A percentile compares a stretch with the other conserved stretches of the same genome.
phyloP scores from a whole-genome alignment of 2,797 vertebrate genomes.

The Acrossocheilus wenchowensis region DNA sequence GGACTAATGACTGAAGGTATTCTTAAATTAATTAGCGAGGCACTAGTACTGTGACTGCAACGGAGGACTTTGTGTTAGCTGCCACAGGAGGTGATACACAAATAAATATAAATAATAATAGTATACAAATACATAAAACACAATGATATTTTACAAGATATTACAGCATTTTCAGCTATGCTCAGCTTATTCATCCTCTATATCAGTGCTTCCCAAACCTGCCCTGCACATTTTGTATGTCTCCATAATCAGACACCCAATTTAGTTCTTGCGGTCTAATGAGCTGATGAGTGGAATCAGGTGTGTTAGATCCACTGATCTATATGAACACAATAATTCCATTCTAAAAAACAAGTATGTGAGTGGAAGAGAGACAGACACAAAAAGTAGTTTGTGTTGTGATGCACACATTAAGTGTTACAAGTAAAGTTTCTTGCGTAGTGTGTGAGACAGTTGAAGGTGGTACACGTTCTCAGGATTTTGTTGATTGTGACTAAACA shows the following conservation, averaged over 20 bases:
- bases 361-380: background rate
- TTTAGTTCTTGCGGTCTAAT: too few relatives aligned
- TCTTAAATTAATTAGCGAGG: background rate
- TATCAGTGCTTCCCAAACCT: too few relatives aligned
- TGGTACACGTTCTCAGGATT: slow-evolving; percentile 73
- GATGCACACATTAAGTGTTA: slow-evolving; percentile 35
- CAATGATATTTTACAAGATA: background rate
- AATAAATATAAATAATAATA: slow-evolving; percentile 15
- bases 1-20: slow-evolving; percentile 11
- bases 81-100: background rate
- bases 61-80: background rate
- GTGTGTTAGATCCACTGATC: too few relatives aligned
- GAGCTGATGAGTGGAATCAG: too few relatives aligned
- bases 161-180: background rate
- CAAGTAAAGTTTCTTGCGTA: slow-evolving; percentile 85
- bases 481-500: slow-evolving; percentile 80
- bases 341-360: background rate
- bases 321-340: background rate
- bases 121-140: background rate
- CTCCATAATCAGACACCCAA: too few relatives aligned
- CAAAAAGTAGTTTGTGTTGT: background rate
- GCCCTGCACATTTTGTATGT: too few relatives aligned
- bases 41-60: background rate
- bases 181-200: accelerated
- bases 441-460: slow-evolving; percentile 82